Base-by-base conservation (phyloP, 64 coral and sea anemone species). In the Astreopora myriophthalma region DNA sequence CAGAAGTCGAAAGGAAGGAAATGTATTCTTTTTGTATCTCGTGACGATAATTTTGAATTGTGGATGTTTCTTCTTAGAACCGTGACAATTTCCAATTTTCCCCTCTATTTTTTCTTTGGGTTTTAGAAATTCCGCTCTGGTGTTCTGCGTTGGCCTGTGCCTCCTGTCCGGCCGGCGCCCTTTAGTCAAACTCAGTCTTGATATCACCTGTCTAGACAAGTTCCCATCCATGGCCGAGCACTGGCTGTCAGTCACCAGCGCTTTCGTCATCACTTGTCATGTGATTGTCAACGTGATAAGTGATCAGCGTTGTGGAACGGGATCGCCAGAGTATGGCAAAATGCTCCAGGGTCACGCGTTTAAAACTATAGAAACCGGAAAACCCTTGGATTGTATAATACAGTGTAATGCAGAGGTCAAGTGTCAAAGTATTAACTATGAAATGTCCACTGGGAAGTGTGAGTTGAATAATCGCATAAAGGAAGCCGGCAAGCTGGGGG, bases 341-440 rank as follows among this genome's bases (percentile, higher is more conserved):
- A 79, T 79, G 48, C 75, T 79, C 48, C 9, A 46, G 6, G 75
- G 48, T 79, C 75, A 79, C n/a, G 34, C 46, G 17, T 79, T 79
- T 5, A 19, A 79, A 23, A 58, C 46, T 22, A n/a, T 55, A 2
- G 3, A 57, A 5, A 20, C 48, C 13, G 29, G 12, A 31, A 11
- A 33, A 0, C 27, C 48, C 5, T 79, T 31, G 28, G 46, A 79
- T 0, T 79, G 75, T 5, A 3, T 32, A 11, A 26, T 51, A 3
- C 8, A 79, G 27, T 79, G 75, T 12, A 55, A 30, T 8, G 13
- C 42, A 17, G 26, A 55, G 1, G 9, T 8, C 26, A 30, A 33
- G 8, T 79, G 75, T 44, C 75, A 79, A 79, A 79, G 75, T 33
- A 55, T 79, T 51, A 79, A 79, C 75, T 57, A 19, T 3, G 46